A percentile compares a stretch with the other conserved stretches of the same genome.
Conservation (phyloP, 2,797 vertebrate species). For the Brachyalestes nurse region DNA sequence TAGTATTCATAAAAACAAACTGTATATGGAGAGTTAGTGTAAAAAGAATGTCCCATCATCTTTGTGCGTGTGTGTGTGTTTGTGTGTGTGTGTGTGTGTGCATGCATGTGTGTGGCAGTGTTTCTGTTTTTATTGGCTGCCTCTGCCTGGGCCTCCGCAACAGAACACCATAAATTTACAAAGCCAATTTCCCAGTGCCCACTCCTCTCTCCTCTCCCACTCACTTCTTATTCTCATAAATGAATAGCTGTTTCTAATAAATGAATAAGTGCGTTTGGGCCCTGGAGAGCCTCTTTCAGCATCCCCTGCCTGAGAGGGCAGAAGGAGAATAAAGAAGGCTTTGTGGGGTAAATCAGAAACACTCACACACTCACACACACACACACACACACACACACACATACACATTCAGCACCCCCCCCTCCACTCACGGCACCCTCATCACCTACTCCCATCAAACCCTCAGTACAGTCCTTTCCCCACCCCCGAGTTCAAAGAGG, state of each 20-base stretch:
- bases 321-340: slow-evolving; percentile 73
- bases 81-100: background rate
- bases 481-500: slow-evolving; percentile 69
- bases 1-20: background rate
- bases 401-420: slow-evolving; percentile 50
- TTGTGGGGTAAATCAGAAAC: slow-evolving; percentile 64
- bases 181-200: slow-evolving; percentile 44
- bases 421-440: slow-evolving; percentile 58
- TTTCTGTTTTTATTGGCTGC: slow-evolving; percentile 8
- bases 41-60: background rate
- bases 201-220: slow-evolving; percentile 55
- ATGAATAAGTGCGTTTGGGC: slow-evolving; percentile 67
- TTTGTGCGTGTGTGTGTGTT: background rate
- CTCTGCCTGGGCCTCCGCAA: slow-evolving; percentile 13
- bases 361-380: slow-evolving; percentile 31
- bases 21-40: background rate
- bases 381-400: slow-evolving; percentile 52
- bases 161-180: slow-evolving; percentile 51
- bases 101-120: slow-evolving; percentile 18
- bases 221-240: slow-evolving; percentile 72
- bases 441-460: slow-evolving; percentile 63
- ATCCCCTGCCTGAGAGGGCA: slow-evolving; percentile 65
- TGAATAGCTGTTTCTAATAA: slow-evolving; percentile 65
- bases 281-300: slow-evolving; percentile 71
- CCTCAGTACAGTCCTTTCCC: slow-evolving; percentile 63